These are phyloP conservation scores for Gallinago paraguaiae DNA, from an alignment of 2,113 vertebrate species.

Conservation along the genomic window DNA sequence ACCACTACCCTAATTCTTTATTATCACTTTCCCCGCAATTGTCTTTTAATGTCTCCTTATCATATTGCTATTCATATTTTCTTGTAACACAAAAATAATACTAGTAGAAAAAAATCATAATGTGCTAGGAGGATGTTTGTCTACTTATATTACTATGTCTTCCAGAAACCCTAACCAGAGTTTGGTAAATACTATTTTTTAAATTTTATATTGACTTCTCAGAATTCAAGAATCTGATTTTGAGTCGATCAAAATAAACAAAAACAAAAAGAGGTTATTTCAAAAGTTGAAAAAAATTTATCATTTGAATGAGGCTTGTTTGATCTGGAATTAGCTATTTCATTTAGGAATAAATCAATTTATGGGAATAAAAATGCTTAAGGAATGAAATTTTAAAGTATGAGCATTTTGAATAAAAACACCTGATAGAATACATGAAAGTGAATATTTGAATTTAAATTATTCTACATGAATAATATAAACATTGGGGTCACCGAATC, in stretches of 20 bases:
- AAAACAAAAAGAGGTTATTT: not conserved
- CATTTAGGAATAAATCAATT: not conserved
- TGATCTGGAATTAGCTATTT: not conserved
- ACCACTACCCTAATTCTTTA: not conserved
- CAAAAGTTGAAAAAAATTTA: not conserved
- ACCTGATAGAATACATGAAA: not conserved
- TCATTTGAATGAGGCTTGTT: not conserved
- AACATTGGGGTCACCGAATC: not conserved
- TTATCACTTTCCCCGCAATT: not conserved
- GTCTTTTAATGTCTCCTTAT: not conserved
- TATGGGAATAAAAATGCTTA: not conserved
- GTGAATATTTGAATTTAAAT: not conserved
- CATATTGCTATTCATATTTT: not conserved
- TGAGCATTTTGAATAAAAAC: not conserved
- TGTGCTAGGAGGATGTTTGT: not conserved
- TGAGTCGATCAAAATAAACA: not conserved
- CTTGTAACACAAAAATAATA: not conserved
- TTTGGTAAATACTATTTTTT: not conserved
- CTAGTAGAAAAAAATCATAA: not conserved
- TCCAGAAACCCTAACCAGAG: not conserved
- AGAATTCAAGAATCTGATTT: not conserved
- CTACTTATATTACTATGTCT: not conserved
- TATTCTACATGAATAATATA: not conserved
- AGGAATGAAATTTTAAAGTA: not conserved
- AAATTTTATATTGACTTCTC: not conserved